Evolutionary conservation across 1,140 invertebrate genomes (phyloP).

Genomic region (Nasonia vitripennis): DNA sequence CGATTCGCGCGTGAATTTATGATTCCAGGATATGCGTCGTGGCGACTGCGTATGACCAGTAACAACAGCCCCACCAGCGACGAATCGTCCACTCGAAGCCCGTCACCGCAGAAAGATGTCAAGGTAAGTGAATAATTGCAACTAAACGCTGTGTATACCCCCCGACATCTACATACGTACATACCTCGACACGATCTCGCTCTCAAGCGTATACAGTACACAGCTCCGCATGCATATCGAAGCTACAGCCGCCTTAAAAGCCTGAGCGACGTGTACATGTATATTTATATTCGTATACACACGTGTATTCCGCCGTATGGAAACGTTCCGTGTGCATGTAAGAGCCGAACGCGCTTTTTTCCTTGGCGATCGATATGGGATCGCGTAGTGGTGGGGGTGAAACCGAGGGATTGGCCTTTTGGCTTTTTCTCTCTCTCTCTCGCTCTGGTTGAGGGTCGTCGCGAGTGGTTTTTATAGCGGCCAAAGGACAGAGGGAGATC

Average conservation of each 20-base stretch:
- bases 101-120: conserved; percentile 40
- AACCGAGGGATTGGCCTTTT: conserved; percentile 72
- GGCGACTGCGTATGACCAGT: conserved; percentile 1
- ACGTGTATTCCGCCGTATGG: conserved; percentile 2
- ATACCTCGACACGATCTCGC: not conserved
- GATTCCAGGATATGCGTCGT: conserved; percentile 45
- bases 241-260: not conserved
- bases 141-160: not conserved
- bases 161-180: not conserved
- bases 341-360: conserved; percentile 5
- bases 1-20: conserved; percentile 45
- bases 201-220: not conserved
- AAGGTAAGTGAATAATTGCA: conserved; percentile 49
- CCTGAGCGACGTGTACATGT: not conserved
- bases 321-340: conserved; percentile 37
- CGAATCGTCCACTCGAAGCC: not conserved
- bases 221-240: not conserved
- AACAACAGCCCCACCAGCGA: not conserved
- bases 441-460: conserved; percentile 66
- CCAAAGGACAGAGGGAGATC: conserved; percentile 52
- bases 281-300: not conserved
- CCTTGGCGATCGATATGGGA: conserved; percentile 59
- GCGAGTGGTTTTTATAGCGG: conserved; percentile 75
- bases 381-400: conserved; percentile 32
- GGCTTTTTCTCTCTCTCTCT: conserved; percentile 46